Base-by-base conservation (phyloP, 2,888 invertebrate species). In the Drepanosiphum platanoidis region DNA sequence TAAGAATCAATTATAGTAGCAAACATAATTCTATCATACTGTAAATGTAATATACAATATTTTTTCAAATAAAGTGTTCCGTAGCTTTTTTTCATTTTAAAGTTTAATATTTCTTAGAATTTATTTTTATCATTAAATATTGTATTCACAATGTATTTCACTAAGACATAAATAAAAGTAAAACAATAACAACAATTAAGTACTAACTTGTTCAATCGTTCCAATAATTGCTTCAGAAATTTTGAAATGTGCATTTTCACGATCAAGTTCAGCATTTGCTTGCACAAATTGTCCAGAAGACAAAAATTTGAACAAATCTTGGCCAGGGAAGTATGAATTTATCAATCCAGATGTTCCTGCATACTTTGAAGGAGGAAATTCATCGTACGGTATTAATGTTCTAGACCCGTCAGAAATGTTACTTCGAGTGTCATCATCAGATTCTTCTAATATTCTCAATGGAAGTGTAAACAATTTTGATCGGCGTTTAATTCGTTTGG, bases 161-260 rank as follows among this genome's bases (percentile, higher is more conserved):
- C 32, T 70, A 66, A 46, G n/a, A 42, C 0, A 68, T 42, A 22
- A 42, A 32, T 71, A 72, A 36, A 27, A 61, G 52, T 39, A 66
- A 80, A 39, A 30, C 32, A n/a, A 87, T 70, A 61, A 58, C 36
- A 84, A 46, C 18, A n/a, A 34, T 83, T 30, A 13, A 32, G 52
- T 52, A 75, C 71, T 86, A 86, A 91, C 90, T 88, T 93, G 93
- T 89, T 95, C 95, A 87, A 95, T 94, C 22, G 95, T 95, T 13
- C 95, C 93, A 87, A 96, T 96, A 89, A 96, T 92, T 0, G 95
- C 95, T 90, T 96, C 96, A 3, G 94, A 95, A 87, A 96, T 93
- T 88, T 93, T 93, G 89, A 96, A 96, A 90, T 96, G 96, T 0
- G 95, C 95, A 90, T 96, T 96, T 90, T 96, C 96, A 88, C 95